Base-by-base conservation (phyloP, 2,888 invertebrate genomes). In the Hartigia nigra region DNA sequence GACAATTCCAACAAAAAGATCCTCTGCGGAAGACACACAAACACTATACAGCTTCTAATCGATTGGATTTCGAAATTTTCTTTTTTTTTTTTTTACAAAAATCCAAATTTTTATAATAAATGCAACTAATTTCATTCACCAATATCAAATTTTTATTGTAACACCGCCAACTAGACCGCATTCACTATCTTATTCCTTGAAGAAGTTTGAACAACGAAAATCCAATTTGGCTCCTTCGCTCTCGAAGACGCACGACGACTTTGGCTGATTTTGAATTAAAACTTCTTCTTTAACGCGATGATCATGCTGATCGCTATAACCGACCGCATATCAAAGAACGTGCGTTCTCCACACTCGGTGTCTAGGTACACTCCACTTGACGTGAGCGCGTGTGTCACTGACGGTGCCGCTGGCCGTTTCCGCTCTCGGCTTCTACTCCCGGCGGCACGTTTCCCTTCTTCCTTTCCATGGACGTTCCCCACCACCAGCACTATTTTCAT, bases 321-420 rank as follows among this genome's bases (percentile, higher is more conserved):
- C 55, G 55, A 55, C 55, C 55, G 55, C 55, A 55, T 55, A 55
- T 55, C 55, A 55, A 55, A 1, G 9, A 55, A 55, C 14, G 14
- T 9, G 14, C 9, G 55, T 55, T 55, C 55, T 2, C 23, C 55
- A 55, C 23, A 55, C 55, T 55, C 55, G 9, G 55, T 55, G 55
- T 23, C 55, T 55, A 55, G 23, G 75, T 76, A 78, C 81, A 83
- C 88, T 87, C 90, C 90, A 90, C 91, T 91, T 91, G 91, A 90
- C 90, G 91, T 89, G 90, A 90, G 90, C 89, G 89, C 86, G 91
- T 90, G 91, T 91, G 91, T 91, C 91, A 91, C 91, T 91, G 91
- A 89, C 91, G 89, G 88, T 87, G 89, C 88, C 87, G 86, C 88
- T 86, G 84, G 85, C 87, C 91, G 91, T 90, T 91, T 91, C 91